Conservation (phyloP, 2,888 invertebrate genomes). For the Oasisia sp. region DNA sequence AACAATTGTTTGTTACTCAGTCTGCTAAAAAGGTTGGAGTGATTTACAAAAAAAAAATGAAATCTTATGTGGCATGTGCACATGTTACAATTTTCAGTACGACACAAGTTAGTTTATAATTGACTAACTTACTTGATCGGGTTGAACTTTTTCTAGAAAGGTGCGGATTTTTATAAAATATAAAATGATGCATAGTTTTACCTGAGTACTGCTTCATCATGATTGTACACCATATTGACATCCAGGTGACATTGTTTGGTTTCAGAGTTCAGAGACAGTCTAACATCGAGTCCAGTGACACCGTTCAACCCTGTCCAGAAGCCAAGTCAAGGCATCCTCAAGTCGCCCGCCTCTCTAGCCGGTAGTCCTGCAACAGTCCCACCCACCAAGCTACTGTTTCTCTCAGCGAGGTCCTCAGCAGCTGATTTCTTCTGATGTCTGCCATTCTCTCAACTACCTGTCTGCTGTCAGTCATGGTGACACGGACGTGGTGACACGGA, state of each 20-base stretch:
- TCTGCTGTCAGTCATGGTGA: not conserved
- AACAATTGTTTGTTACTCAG: too few relatives aligned
- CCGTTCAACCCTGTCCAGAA: constrained; percentile 45
- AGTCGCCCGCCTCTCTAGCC: not conserved
- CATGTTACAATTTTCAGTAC: too few relatives aligned
- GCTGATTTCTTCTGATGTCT: not conserved
- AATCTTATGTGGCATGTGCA: too few relatives aligned
- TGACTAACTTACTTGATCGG: too few relatives aligned
- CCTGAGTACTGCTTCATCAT: not conserved
- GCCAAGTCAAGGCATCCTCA: constrained; percentile 37
- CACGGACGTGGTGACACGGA: too few relatives aligned
- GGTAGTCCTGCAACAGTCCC: not conserved
- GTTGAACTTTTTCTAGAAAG: too few relatives aligned
- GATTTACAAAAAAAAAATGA: too few relatives aligned
- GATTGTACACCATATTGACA: not conserved
- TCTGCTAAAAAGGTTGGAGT: too few relatives aligned
- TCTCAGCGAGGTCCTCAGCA: not conserved
- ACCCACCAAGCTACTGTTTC: not conserved
- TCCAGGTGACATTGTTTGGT: constrained; percentile 18
- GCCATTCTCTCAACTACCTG: not conserved
- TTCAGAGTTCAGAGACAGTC: constrained; percentile 48
- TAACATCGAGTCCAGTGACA: constrained; percentile 42
- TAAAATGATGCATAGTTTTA: too few relatives aligned
- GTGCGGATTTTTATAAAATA: too few relatives aligned
- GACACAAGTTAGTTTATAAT: too few relatives aligned